phyloP scores from a whole-genome alignment of 2,113 vertebrate species.

The Cromileptes altivelis region DNA sequence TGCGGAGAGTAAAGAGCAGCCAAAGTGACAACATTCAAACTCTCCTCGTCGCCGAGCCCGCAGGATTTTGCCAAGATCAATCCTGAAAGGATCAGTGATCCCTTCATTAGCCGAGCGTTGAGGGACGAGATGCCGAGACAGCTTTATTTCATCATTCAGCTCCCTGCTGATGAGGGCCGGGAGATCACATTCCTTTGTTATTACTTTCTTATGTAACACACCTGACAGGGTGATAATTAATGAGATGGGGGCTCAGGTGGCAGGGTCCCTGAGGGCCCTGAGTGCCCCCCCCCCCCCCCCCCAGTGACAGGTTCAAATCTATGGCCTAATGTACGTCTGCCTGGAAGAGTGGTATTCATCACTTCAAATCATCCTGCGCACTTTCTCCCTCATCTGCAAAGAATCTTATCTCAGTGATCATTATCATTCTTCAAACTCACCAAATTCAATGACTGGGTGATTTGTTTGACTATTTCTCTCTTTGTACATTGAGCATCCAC shows the following conservation, averaged over 20 bases:
- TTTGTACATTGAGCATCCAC: neutral
- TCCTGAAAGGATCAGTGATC: constrained; percentile 26
- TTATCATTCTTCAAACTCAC: constrained; percentile 2
- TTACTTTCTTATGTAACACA: constrained; percentile 46
- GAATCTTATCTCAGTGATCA: neutral
- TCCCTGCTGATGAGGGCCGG: constrained; percentile 30
- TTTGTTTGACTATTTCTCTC: neutral
- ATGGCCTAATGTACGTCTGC: neutral
- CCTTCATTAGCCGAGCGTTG: constrained; percentile 17
- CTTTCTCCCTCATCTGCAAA: neutral
- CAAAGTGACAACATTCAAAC: constrained; percentile 9
- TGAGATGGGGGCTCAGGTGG: constrained; percentile 42
- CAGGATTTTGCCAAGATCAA: constrained; percentile 9
- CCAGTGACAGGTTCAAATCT: constrained; percentile 25
- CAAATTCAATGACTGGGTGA: neutral
- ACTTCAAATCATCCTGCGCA: neutral
- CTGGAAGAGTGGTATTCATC: constrained; percentile 7
- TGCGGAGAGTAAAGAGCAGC: constrained; percentile 9
- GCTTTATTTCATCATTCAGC: constrained; percentile 54
- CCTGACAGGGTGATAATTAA: constrained; percentile 71
- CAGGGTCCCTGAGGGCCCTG: constrained; percentile 12
- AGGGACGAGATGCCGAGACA: neutral
- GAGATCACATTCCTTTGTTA: constrained; percentile 55
- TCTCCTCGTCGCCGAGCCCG: neutral
- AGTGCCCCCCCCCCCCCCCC: constrained; percentile 1